Base-by-base conservation (phyloP, 1,140 invertebrate species). In the Drosophila watanabei region DNA sequence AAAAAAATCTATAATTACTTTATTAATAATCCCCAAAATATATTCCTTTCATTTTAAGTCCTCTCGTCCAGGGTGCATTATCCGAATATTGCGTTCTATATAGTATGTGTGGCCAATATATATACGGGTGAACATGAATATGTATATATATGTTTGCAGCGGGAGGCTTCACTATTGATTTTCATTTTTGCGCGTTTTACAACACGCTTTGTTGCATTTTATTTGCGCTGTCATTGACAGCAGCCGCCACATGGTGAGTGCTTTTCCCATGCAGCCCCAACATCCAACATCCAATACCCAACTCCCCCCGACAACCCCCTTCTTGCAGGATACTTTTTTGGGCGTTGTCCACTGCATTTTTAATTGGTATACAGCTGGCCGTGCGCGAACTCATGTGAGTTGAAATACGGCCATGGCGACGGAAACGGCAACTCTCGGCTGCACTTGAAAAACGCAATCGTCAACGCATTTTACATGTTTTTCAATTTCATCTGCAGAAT, bases 341-440 rank as follows among this genome's bases (percentile, higher is more conserved):
- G 85, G 85, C 85, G 85, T 88, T 88, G 85, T 88, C 85, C 85
- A 69, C 73, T 81, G 81, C 85, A 88, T 89, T 88, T 89, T 88
- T 89, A 88, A 88, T 88, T 89, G 85, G 81, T 81, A 72, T 85
- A 88, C 81, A 85, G 52, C 59, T 56, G 58, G 43, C 64, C 79
- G 49, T 59, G 48, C 46, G 35, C 48, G 45, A 33, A 65, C 57
- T 52, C 77, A 60, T 75, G 46, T 69, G 54, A 52, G 54, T 41
- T 60, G 69, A 64, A 68, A 68, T 46, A 18, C 18, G 49, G 32
- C 46, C 28, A 33, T 49, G 35, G 13, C 18, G 37, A 20, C 28
- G 24, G n/a, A n/a, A n/a, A 24, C 24, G 33, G 18, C 37, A 39
- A 57, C 41, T 32, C 54, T 68, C 56, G 41, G 64, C 57, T 83